Percentiles rank a stretch among this genome's conserved stretches.
Evolutionary conservation across 1,140 invertebrate genomes (phyloP).

Genomic region (Drosophila sp.): DNA sequence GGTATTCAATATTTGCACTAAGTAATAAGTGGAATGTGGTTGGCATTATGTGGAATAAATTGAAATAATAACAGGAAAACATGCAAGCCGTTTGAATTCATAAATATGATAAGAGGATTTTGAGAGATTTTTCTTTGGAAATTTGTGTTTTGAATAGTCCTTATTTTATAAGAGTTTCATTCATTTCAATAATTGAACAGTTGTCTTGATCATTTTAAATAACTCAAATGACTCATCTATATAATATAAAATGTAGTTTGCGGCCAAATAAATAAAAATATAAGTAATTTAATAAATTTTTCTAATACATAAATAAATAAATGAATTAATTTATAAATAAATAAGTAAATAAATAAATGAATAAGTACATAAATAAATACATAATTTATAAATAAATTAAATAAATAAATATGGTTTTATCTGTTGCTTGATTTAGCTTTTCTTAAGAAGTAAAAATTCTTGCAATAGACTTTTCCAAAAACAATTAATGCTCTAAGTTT

Average conservation of each 20-base stretch:
- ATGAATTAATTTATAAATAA: no score
- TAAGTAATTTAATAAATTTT: no score
- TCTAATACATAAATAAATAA: no score
- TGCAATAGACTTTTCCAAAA: not conserved
- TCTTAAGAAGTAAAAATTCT: no score
- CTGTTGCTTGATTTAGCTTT: no score
- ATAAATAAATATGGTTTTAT: no score
- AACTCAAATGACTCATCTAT: no score
- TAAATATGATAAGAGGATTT: constrained; percentile 1
- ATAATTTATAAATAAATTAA: no score
- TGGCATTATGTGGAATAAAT: not conserved
- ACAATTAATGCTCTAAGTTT: not conserved
- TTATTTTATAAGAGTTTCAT: not conserved
- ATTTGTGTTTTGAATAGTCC: not conserved
- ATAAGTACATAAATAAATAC: no score
- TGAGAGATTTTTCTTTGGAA: not conserved
- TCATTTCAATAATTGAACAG: not conserved
- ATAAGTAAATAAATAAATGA: no score
- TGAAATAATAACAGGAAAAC: not conserved
- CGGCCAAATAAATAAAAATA: no score
- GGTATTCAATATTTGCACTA: not conserved
- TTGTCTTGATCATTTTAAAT: not conserved
- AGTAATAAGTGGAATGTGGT: not conserved
- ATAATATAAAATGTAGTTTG: no score
- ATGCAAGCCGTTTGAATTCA: not conserved